These are phyloP conservation scores for Meleagris gallopavo DNA, from an alignment of 2,113 vertebrate genomes.

Conservation along the genomic window DNA sequence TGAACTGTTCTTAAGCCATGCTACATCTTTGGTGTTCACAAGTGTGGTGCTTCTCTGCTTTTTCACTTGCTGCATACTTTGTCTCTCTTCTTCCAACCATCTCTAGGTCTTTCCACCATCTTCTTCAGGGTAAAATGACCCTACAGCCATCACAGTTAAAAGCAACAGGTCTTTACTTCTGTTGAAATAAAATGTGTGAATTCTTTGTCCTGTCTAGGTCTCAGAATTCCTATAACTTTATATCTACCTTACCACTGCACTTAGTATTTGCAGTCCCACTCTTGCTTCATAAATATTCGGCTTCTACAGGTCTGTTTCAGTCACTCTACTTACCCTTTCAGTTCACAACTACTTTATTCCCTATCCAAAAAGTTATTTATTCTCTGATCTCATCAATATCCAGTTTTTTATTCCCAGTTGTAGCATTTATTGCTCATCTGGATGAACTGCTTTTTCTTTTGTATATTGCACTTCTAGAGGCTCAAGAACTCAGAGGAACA, in stretches of 20 bases:
- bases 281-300: not conserved
- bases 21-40: constrained; percentile 96
- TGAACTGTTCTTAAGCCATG: constrained; percentile 95
- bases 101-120: not conserved
- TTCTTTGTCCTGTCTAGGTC: not conserved
- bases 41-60: constrained; percentile 86
- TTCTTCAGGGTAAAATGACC: not conserved
- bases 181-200: not conserved
- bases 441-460: not conserved
- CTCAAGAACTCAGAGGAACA: not conserved
- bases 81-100: not conserved
- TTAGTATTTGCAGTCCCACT: not conserved
- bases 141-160: not conserved
- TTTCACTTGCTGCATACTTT: constrained; percentile 76
- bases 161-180: not conserved
- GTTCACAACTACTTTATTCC: not conserved
- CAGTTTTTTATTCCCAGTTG: not conserved
- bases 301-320: not conserved
- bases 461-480: not conserved
- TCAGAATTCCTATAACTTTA: not conserved
- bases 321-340: not conserved
- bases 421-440: not conserved
- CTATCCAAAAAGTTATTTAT: not conserved
- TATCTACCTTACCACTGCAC: not conserved
- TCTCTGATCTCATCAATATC: not conserved